These are phyloP conservation scores for Cheilosia soror DNA, from an alignment of 2,888 invertebrate species.

Conservation along the genomic window DNA sequence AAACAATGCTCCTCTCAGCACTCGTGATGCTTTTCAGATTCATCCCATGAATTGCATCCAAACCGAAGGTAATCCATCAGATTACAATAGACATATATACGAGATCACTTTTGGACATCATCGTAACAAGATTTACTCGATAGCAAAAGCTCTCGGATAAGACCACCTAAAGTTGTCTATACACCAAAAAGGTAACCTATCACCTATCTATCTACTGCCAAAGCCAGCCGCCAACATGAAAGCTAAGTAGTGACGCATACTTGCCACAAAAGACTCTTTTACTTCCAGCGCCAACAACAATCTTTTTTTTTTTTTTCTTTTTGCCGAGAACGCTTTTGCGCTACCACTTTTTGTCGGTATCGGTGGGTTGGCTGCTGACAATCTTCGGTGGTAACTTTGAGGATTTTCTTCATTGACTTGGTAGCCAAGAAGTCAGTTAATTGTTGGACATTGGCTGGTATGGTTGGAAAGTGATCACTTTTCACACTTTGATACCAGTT, in stretches of 20 bases:
- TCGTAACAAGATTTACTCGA: conserved; percentile 35
- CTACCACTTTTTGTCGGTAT: conserved; percentile 59
- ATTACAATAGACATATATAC: conserved; percentile 59
- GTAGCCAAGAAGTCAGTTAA: conserved; percentile 73
- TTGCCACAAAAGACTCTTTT: background rate
- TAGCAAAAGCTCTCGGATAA: conserved; percentile 15
- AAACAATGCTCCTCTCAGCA: conserved; percentile 8
- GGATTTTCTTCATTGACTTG: conserved; percentile 71
- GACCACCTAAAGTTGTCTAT: conserved; percentile 17
- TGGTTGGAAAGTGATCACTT: conserved; percentile 68
- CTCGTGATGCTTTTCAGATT: conserved; percentile 43
- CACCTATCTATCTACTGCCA: conserved; percentile 15
- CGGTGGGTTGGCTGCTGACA: conserved; percentile 66
- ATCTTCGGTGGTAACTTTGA: conserved; percentile 74
- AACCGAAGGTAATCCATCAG: conserved; percentile 54
- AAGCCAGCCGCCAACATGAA: conserved; percentile 28
- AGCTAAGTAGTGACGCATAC: conserved; percentile 39
- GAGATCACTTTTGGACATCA: conserved; percentile 51
- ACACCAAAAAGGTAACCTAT: no score
- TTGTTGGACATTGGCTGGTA: conserved; percentile 72
- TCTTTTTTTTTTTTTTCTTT: background rate
- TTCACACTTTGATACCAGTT: conserved; percentile 47
- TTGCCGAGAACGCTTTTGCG: conserved; percentile 62
- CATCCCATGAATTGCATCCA: conserved; percentile 38
- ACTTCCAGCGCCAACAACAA: conserved; percentile 27